Evolutionary conservation across 2,113 vertebrate genomes (phyloP).

Genomic region (Bos indicus): DNA sequence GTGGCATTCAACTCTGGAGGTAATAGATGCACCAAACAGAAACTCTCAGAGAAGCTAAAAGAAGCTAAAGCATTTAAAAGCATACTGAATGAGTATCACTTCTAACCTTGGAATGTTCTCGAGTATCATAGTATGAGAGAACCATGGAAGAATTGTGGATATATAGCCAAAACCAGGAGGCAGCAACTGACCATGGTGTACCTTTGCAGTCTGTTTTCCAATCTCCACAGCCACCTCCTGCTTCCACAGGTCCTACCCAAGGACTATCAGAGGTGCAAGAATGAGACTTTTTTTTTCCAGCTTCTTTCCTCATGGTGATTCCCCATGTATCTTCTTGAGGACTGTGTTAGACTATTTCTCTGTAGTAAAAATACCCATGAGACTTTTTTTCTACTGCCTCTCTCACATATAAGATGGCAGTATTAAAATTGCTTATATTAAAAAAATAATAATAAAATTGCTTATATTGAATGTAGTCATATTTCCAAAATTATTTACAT

Average conservation of each 20-base stretch:
- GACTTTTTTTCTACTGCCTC: not conserved
- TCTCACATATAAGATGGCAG: not conserved
- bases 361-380: not conserved
- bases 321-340: not conserved
- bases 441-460: not conserved
- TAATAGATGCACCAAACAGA: conserved; percentile 91
- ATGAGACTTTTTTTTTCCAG: not conserved
- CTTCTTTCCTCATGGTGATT: not conserved
- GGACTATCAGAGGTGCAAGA: not conserved
- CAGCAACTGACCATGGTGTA: not conserved
- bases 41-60: conserved; percentile 91
- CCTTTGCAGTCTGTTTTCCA: not conserved
- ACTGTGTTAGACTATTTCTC: not conserved
- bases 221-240: not conserved
- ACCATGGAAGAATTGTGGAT: not conserved
- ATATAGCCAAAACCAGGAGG: not conserved
- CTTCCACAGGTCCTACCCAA: not conserved
- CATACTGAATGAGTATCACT: conserved; percentile 86
- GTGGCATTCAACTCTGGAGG: conserved; percentile 91
- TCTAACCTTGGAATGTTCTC: not conserved
- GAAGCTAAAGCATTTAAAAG: conserved; percentile 91
- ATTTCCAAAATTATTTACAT: not conserved
- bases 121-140: not conserved
- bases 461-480: not conserved
- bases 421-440: not conserved